A percentile compares a stretch with the other conserved stretches of the same genome.
Conservation (phyloP, 2,888 invertebrate genomes). For the Cybosia mesomella region DNA sequence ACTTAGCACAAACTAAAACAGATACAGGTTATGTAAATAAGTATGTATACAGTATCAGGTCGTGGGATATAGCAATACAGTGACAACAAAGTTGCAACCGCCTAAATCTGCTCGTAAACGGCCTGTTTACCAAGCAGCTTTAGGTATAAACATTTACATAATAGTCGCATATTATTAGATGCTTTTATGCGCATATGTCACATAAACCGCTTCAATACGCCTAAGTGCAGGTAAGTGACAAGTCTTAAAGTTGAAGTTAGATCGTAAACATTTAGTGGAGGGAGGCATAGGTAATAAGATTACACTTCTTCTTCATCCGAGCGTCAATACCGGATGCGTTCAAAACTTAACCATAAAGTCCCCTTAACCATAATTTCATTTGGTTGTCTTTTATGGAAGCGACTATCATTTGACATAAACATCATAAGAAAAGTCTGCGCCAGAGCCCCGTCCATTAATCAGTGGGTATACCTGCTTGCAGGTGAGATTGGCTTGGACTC, state of each 20-base stretch:
- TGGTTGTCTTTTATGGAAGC: too few species aligned
- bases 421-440: too few species aligned
- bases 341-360: neutral
- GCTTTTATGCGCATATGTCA: slow-evolving; percentile 27
- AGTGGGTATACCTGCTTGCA: too few species aligned
- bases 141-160: slow-evolving; percentile 40
- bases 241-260: slow-evolving; percentile 26
- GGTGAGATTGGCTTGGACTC: too few species aligned
- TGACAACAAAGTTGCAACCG: slow-evolving; percentile 44
- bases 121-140: slow-evolving; percentile 44
- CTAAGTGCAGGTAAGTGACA: slow-evolving; percentile 13
- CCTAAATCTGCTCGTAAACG: slow-evolving; percentile 37
- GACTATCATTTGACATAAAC: too few species aligned
- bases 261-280: slow-evolving; percentile 13
- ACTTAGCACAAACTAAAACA: neutral
- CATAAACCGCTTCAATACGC: slow-evolving; percentile 19
- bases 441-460: too few species aligned
- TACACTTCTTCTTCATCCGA: neutral
- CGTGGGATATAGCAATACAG: slow-evolving; percentile 4
- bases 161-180: slow-evolving; percentile 39
- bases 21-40: neutral
- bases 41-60: slow-evolving; percentile 37
- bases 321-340: neutral
- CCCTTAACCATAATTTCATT: neutral
- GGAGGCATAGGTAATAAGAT: neutral